Evolutionary conservation across 1,140 invertebrate species (phyloP), one percentile per base, ranked within the genome.

Genomic region (Ctenoplectra terminalis): DNA sequence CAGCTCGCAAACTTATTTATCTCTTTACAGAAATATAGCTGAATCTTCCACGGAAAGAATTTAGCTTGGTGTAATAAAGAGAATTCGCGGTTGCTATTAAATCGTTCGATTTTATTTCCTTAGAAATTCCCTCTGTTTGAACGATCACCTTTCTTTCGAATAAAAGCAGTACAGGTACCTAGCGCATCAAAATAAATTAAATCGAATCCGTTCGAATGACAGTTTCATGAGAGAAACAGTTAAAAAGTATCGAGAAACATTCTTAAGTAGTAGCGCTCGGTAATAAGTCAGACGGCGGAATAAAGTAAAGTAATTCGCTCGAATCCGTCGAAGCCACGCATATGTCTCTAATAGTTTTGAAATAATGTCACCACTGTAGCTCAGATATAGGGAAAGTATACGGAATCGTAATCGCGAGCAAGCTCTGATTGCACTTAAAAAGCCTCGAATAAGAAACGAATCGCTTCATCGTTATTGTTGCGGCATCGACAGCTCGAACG

Each of bases 1-100:
- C 66, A 74, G n/a, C 66, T 34, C 26, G 71, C 58, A 26, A 87
- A 87, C 75, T 87, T 87, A 83, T 87, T 85, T 87, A 86, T 87
- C 85, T 87, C 67, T 66, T 86, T 69, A 69, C 48, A 56, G 76
- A 83, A 76, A 87, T 87, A 84, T 83, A 73, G 17, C 75, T 67
- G 75, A 86, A 87, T 86, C 71, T 86, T 83, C 81, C 81, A 64
- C 37, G 29, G 75, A 46, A 64, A 80, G 76, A 61, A 86, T 87
- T 80, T 70, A 80, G 71, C 71, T 80, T 80, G 72, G 76, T 66
- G 75, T 64, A 75, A 80, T 87, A 87, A 87, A 87, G 52, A 40
- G 60, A 86, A 83, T 80, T 71, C 72, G 58, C 40, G 74, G 69
- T 46, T 29, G 11, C 15, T 61, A 50, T 86, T 83, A 83, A 76